A percentile compares a stretch with the other conserved stretches of the same genome.
Conservation (phyloP, 1,140 invertebrate genomes). For the Hylaeus volcanicus region DNA sequence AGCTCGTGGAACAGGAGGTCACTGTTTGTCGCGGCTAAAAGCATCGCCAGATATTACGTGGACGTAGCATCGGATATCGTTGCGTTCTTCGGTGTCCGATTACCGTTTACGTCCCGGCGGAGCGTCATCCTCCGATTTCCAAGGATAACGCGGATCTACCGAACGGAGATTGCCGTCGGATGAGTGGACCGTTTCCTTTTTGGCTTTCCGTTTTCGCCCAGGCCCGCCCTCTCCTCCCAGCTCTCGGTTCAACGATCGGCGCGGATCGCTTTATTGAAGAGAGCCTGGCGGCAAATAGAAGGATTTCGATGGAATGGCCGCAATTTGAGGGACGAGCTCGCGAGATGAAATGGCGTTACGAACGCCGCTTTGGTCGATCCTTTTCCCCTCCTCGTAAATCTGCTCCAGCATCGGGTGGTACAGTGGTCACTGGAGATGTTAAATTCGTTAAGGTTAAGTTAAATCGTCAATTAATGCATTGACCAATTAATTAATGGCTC, state of each 20-base stretch:
- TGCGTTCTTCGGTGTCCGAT: constrained; percentile 44
- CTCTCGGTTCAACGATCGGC: not conserved
- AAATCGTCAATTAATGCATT: no score
- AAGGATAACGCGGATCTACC: constrained; percentile 36
- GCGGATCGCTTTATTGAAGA: not conserved
- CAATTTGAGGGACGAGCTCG: constrained; percentile 15
- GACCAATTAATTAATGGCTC: no score
- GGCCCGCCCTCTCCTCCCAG: not conserved
- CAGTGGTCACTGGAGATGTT: no score
- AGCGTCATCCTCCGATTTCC: constrained; percentile 49
- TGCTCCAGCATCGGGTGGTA: no score
- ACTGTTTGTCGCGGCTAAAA: constrained; percentile 59
- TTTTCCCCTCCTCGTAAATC: no score
- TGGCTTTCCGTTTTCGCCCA: not conserved
- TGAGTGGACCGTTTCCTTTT: constrained; percentile 38
- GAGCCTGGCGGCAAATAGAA: not conserved
- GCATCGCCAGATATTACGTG: constrained; percentile 58
- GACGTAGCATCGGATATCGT: constrained; percentile 47
- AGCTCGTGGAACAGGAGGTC: constrained; percentile 24
- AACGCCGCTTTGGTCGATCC: not conserved
- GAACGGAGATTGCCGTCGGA: constrained; percentile 41
- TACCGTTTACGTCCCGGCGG: constrained; percentile 43
- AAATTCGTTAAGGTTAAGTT: no score
- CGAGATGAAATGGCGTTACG: not conserved
- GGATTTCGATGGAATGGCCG: not conserved